Conservation (phyloP, 2,113 vertebrate genomes). For the Larimichthys polyactis region DNA sequence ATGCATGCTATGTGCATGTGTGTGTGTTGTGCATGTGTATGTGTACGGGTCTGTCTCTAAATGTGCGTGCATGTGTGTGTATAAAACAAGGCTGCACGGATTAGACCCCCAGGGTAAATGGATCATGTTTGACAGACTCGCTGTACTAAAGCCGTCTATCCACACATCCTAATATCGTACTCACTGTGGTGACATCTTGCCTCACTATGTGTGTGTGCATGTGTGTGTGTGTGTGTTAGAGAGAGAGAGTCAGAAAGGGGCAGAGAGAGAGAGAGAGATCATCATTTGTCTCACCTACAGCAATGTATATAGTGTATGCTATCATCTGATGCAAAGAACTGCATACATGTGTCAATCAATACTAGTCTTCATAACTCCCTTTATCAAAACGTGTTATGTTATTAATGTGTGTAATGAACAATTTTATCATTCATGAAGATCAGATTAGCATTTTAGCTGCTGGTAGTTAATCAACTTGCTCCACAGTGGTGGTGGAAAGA, state of each 20-base stretch:
- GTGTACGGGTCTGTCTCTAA: conserved; percentile 1
- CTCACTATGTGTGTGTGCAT: conserved; percentile 38
- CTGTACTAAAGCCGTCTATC: conserved; percentile 82
- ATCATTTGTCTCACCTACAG: not conserved
- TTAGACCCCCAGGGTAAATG: conserved; percentile 77
- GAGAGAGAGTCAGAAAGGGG: not conserved
- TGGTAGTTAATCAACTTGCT: not conserved
- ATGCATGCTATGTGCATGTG: conserved; percentile 67
- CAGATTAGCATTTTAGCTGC: not conserved
- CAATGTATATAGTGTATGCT: not conserved
- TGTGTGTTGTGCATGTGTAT: conserved; percentile 15
- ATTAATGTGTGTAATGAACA: not conserved
- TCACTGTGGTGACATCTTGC: conserved; percentile 63
- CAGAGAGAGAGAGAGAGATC: not conserved
- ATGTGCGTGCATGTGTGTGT: conserved; percentile 45
- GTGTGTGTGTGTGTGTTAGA: conserved; percentile 25
- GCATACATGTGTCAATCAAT: not conserved
- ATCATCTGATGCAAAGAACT: conserved; percentile 5
- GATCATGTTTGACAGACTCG: conserved; percentile 82
- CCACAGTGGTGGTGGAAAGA: no score
- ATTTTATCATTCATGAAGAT: not conserved
- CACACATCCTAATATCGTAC: conserved; percentile 82
- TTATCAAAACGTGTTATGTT: no score
- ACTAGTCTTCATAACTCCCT: not conserved
- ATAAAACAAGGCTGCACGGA: conserved; percentile 66